Percentiles rank a stretch among this genome's conserved stretches.
Conservation (phyloP, 2,888 invertebrate genomes). For the Venustoraphidia nigricollis region DNA sequence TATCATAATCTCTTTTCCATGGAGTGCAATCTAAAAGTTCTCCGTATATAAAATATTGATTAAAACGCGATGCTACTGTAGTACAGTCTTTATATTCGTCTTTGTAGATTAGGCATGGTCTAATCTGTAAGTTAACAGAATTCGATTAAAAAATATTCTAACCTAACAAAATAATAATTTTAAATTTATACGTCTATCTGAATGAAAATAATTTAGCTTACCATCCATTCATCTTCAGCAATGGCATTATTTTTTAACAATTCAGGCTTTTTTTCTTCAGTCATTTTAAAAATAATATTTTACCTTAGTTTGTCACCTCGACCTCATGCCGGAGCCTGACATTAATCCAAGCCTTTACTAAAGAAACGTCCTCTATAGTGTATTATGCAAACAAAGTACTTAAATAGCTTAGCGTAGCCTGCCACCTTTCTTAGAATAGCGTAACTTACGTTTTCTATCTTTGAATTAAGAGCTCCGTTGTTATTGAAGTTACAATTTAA, state of each 20-base stretch:
- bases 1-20: conserved; percentile 64
- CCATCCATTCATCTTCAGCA: conserved; percentile 21
- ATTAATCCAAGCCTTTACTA: too few relatives aligned
- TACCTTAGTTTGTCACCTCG: too few relatives aligned
- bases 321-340: too few relatives aligned
- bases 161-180: not conserved
- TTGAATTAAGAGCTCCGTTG: too few relatives aligned
- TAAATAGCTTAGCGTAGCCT: too few relatives aligned
- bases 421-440: too few relatives aligned
- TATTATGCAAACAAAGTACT: too few relatives aligned
- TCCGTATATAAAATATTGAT: conserved; percentile 76
- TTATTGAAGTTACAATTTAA: too few relatives aligned
- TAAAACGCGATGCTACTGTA: conserved; percentile 57
- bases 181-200: not conserved
- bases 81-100: conserved; percentile 71
- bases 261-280: not conserved
- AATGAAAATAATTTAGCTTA: conserved; percentile 6
- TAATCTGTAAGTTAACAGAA: conserved; percentile 38
- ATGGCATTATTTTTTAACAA: not conserved
- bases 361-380: too few relatives aligned
- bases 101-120: conserved; percentile 63
- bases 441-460: too few relatives aligned
- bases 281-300: not conserved
- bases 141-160: not conserved
- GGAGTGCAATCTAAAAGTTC: conserved; percentile 54